Evolutionary conservation across 2,797 vertebrate species (phyloP).

Genomic region (Thamnophis elegans): DNA sequence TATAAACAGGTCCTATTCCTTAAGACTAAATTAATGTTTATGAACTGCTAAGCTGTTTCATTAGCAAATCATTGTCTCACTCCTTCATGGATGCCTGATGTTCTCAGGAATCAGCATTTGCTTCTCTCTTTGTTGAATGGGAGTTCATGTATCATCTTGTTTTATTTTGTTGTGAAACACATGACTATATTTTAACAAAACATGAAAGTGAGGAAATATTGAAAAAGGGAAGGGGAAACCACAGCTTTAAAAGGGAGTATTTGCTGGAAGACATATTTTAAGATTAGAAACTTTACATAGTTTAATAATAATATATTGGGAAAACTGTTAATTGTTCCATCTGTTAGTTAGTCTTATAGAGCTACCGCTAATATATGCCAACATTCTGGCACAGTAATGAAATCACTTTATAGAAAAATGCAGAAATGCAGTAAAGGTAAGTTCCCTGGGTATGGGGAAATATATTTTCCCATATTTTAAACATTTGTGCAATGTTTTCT

Average conservation of each 20-base stretch:
- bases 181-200: slow-evolving; percentile 17
- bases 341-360: slow-evolving; percentile 8
- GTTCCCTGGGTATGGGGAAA: too few relatives aligned
- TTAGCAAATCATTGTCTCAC: neutral
- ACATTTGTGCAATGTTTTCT: neutral
- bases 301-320: slow-evolving; percentile 3
- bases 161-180: slow-evolving; percentile 25
- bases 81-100: neutral
- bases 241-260: neutral
- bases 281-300: neutral
- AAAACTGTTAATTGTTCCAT: slow-evolving; percentile 17
- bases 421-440: neutral
- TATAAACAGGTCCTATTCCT: neutral
- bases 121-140: neutral
- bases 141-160: slow-evolving; percentile 14
- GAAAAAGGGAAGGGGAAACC: neutral
- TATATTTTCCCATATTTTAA: neutral
- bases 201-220: neutral
- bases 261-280: slow-evolving; percentile 10
- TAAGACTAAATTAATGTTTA: neutral
- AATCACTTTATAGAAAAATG: neutral
- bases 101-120: neutral
- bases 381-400: neutral
- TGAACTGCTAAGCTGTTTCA: neutral
- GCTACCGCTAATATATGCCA: neutral